A percentile compares a stretch with the other conserved stretches of the same genome.
These are phyloP conservation scores for Nematolebias whitei DNA, from an alignment of 2,113 vertebrate species.

Conservation along the genomic window DNA sequence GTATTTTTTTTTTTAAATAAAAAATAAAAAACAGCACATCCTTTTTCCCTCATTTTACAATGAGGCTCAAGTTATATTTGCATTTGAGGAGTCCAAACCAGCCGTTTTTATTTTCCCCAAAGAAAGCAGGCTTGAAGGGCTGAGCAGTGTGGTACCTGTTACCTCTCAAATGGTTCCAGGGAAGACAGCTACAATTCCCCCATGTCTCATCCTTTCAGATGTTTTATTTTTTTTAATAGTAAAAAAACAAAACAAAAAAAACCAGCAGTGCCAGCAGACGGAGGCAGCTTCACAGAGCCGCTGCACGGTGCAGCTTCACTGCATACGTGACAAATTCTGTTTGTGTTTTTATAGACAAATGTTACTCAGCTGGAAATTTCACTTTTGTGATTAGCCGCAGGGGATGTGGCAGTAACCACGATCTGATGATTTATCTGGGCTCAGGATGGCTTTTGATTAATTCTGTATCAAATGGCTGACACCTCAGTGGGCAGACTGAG, in stretches of 20 bases:
- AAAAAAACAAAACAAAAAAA: constrained; percentile 59
- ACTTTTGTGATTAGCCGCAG: constrained; percentile 64
- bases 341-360: constrained; percentile 74
- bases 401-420: constrained; percentile 61
- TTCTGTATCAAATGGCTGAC: constrained; percentile 71
- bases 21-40: constrained; percentile 13
- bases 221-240: constrained; percentile 64
- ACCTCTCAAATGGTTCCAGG: constrained; percentile 68
- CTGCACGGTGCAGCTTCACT: constrained; percentile 53
- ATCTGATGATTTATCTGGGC: constrained; percentile 73
- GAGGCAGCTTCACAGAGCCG: constrained; percentile 37
- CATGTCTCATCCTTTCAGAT: constrained; percentile 55
- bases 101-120: constrained; percentile 22
- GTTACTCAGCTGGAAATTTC: constrained; percentile 64
- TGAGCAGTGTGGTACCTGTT: constrained; percentile 58
- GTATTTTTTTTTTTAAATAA: constrained; percentile 12
- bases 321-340: constrained; percentile 65
- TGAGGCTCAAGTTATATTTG: constrained; percentile 33
- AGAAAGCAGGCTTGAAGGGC: constrained; percentile 31
- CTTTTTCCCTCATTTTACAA: constrained; percentile 29
- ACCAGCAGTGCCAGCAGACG: constrained; percentile 58
- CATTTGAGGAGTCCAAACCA: constrained; percentile 29
- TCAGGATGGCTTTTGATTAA: constrained; percentile 74
- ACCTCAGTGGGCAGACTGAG: constrained; percentile 51
- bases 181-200: constrained; percentile 72